phyloP scores from a whole-genome alignment of 2,888 invertebrate species.

The Acleris sparsana region DNA sequence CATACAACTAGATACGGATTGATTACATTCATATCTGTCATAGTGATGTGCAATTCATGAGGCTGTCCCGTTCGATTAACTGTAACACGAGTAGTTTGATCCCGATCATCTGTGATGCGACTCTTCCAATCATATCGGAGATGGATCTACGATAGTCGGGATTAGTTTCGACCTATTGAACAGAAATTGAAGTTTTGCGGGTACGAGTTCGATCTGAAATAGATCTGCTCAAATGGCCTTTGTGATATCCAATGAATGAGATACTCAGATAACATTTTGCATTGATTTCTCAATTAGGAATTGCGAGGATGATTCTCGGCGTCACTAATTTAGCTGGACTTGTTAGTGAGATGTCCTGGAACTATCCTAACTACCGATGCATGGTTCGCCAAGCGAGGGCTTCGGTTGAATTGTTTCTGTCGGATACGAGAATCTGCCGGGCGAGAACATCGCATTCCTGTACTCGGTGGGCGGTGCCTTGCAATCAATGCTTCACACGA shows the following conservation, averaged over 20 bases:
- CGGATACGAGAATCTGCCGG: slow-evolving; percentile 12
- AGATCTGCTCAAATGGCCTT: slow-evolving; percentile 30
- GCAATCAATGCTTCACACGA: slow-evolving; percentile 32
- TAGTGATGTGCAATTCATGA: slow-evolving; percentile 35
- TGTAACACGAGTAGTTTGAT: slow-evolving; percentile 35
- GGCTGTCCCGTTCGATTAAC: slow-evolving; percentile 34
- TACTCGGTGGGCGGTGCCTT: slow-evolving; percentile 15
- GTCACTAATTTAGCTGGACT: no score
- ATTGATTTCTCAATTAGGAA: no score
- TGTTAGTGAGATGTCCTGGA: slow-evolving; percentile 13
- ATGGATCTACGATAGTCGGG: slow-evolving; percentile 26
- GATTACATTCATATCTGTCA: slow-evolving; percentile 36
- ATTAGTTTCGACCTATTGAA: slow-evolving; percentile 34
- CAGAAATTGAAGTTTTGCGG: slow-evolving; percentile 29
- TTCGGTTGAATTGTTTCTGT: slow-evolving; percentile 30
- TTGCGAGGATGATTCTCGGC: no score
- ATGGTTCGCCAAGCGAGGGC: slow-evolving; percentile 23
- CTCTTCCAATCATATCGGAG: slow-evolving; percentile 33
- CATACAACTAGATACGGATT: slow-evolving; percentile 31
- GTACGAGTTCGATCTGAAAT: slow-evolving; percentile 32
- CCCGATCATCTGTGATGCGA: slow-evolving; percentile 28
- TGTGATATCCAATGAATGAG: slow-evolving; percentile 27
- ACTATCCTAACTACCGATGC: slow-evolving; percentile 22
- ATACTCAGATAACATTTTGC: no score
- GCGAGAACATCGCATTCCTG: slow-evolving; percentile 33